These are phyloP conservation scores for Synergus laeviventris DNA, from an alignment of 2,888 invertebrate genomes.

Conservation along the genomic window DNA sequence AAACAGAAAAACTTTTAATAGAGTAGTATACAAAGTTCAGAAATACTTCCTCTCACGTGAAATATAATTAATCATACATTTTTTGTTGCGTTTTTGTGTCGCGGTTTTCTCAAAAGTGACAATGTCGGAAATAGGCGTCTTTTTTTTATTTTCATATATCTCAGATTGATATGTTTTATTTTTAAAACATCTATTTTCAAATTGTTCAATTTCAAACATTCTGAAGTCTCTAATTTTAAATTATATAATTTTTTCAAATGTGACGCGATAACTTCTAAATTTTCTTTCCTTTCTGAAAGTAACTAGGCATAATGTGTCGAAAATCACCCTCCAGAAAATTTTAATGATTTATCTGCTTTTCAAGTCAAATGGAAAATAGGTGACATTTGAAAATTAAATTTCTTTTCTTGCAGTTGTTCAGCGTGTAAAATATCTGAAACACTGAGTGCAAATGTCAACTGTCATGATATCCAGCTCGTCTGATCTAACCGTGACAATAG, in stretches of 20 bases:
- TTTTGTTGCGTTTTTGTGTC: not conserved
- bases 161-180: not conserved
- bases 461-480: not conserved
- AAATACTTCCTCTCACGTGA: not conserved
- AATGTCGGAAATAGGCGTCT: not conserved
- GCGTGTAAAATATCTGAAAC: not conserved
- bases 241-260: too few species aligned
- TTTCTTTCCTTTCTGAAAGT: too few species aligned
- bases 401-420: not conserved
- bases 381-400: not conserved
- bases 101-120: not conserved
- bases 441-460: not conserved
- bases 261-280: too few species aligned
- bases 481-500: not conserved
- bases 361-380: not conserved
- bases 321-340: too few species aligned
- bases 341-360: too few species aligned
- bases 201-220: not conserved
- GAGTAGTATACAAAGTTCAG: not conserved
- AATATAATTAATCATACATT: slow-evolving; percentile 22
- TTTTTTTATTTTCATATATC: too few species aligned
- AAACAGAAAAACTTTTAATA: not conserved
- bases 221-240: too few species aligned
- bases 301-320: too few species aligned
- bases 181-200: not conserved